Evolutionary conservation across 2,113 vertebrate genomes (phyloP).

Genomic region (Etheostoma cragini): DNA sequence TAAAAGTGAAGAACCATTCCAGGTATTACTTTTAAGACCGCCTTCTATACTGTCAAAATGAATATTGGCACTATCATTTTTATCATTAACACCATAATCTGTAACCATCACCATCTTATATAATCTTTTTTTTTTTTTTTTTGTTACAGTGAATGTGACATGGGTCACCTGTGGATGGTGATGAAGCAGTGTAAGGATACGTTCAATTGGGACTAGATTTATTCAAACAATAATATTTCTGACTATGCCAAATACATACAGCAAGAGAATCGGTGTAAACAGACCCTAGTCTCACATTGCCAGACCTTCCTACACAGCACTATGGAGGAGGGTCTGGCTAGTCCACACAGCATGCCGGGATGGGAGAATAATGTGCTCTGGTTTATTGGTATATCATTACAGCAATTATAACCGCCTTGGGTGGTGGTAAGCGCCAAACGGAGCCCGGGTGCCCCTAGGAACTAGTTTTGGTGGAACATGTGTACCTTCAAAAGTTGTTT

Average conservation of each 20-base stretch:
- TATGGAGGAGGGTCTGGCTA: no score
- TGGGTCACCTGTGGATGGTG: conserved; percentile 48
- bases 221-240: neutral
- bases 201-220: conserved; percentile 3
- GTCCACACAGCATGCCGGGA: no score
- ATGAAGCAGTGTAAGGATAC: conserved; percentile 51
- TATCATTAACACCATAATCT: conserved; percentile 53
- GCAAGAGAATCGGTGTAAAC: neutral
- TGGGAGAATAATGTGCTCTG: no score
- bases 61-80: conserved; percentile 46
- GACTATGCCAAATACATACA: neutral
- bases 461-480: no score
- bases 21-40: conserved; percentile 22
- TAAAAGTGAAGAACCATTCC: conserved; percentile 13
- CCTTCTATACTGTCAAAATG: conserved; percentile 33
- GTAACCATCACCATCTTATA: conserved; percentile 49
- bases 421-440: no score
- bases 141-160: conserved; percentile 33
- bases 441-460: no score
- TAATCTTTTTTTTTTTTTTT: no score
- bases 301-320: no score
- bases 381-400: no score
- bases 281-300: neutral
- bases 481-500: no score
- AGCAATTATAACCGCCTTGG: no score